Base-by-base conservation (phyloP, 1,140 invertebrate genomes). In the Cepaea nemoralis region DNA sequence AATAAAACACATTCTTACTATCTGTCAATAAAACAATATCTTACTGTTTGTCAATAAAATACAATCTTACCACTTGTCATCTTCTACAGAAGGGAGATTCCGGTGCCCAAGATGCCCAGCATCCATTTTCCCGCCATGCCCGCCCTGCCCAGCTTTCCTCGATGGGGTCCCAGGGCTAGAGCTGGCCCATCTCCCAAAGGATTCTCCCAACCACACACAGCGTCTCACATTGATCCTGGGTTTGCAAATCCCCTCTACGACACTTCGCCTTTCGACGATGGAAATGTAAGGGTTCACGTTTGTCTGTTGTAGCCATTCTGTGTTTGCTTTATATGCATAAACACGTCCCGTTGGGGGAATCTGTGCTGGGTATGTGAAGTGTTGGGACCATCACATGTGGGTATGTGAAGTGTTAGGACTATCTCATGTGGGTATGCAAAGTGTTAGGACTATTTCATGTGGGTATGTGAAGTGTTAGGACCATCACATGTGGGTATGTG, bases 171-270 rank as follows among this genome's bases (percentile, higher is more conserved):
- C 8, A 31, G 35, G 66, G 5, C 75, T 24, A 31, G 3, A 27
- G 50, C 35, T 63, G 16, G 31, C 2, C 22, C 37, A 3, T 1
- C 33, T 3, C 73, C 73, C 16, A 45, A n/a, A 33, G 27, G 5
- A 0, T 75, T 50, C 73, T 75, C 8, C 22, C 75, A 77, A 19
- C 77, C 77, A 24, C 35, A 45, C 1, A 79, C 77, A 1, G 59
- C 77, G 31, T 0, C 77, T 16, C 77, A 79, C 48, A 37, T 79
- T 31, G 77, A 79, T 27, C 77, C 77, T 5, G 77, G 77, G 2
- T 79, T 79, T 48, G 77, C 77, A 0, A 79, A 79, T 35, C 77
- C 77, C 19, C 40, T 79, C 16, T 79, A 67, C 39, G 77, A 79
- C 40, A 69, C 8, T 24, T 40, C 77, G 8, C 59, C 77, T 27